Percentiles rank a stretch among this genome's conserved stretches.
These are phyloP conservation scores for Colostygia pectinataria DNA, from an alignment of 2,888 invertebrate genomes.

Conservation along the genomic window DNA sequence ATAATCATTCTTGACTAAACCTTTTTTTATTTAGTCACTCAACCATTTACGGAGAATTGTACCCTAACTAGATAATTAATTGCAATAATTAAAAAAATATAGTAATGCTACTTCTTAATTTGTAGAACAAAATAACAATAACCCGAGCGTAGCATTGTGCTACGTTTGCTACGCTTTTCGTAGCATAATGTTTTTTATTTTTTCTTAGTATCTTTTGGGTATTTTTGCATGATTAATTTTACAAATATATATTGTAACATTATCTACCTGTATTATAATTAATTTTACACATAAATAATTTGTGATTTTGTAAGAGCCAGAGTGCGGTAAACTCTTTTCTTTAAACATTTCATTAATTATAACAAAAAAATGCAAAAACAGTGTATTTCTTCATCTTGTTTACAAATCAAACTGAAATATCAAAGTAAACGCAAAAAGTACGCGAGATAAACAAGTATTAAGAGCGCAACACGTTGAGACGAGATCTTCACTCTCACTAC, in stretches of 20 bases:
- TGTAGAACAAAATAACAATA: background rate
- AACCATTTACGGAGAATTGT: background rate
- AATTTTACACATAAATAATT: no score
- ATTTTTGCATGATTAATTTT: background rate
- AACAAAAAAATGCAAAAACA: no score
- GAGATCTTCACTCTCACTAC: slow-evolving; percentile 73
- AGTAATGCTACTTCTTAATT: no score
- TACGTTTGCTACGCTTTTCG: slow-evolving; percentile 52
- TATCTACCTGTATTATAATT: no score
- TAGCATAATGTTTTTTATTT: slow-evolving; percentile 36
- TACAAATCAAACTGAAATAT: slow-evolving; percentile 23
- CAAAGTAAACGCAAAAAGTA: slow-evolving; percentile 46
- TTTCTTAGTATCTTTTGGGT: background rate
- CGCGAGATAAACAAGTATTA: slow-evolving; percentile 51
- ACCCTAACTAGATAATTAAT: no score
- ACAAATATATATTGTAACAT: no score
- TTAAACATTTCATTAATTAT: no score
- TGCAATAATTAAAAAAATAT: no score
- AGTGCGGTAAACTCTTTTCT: no score
- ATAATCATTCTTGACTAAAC: no score
- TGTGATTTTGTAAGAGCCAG: no score
- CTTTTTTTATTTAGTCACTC: no score
- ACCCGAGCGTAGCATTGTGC: slow-evolving; percentile 43
- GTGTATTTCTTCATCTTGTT: background rate
- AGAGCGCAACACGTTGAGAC: slow-evolving; percentile 71